A percentile compares a stretch with the other conserved stretches of the same genome.
These are phyloP conservation scores for Clostera curtula DNA, from an alignment of 2,888 invertebrate genomes.

Conservation along the genomic window DNA sequence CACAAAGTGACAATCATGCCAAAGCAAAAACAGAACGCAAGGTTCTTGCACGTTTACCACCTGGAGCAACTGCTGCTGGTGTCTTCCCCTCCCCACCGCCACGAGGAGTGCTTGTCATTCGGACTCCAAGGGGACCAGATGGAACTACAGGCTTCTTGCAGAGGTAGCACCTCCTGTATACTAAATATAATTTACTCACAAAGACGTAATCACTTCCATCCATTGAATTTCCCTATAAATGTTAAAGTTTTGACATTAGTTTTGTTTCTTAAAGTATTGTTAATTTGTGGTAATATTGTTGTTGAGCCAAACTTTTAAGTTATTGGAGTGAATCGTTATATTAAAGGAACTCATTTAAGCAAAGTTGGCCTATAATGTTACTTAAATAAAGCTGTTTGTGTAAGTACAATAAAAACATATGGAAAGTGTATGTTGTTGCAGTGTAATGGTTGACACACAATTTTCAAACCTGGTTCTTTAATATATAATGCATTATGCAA, in stretches of 20 bases:
- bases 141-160: slow-evolving; percentile 76
- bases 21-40: slow-evolving; percentile 63
- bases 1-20: slow-evolving; percentile 42
- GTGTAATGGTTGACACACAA: no score
- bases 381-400: no score
- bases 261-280: no score
- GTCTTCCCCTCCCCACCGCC: slow-evolving; percentile 62
- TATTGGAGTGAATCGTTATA: no score
- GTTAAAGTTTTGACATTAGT: slow-evolving; percentile 20
- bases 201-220: slow-evolving; percentile 40
- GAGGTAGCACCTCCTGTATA: slow-evolving; percentile 57
- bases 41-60: slow-evolving; percentile 53
- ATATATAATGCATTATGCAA: no score
- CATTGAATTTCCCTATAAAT: slow-evolving; percentile 24
- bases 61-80: slow-evolving; percentile 46
- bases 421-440: no score
- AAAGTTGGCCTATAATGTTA: no score
- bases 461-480: no score
- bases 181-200: slow-evolving; percentile 17
- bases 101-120: slow-evolving; percentile 74
- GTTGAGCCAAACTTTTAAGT: slow-evolving; percentile 1
- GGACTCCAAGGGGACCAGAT: slow-evolving; percentile 87
- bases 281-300: no score
- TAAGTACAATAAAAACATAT: no score
- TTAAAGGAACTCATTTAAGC: no score